Conservation (phyloP, 2,113 vertebrate genomes). For the Apaloderma vittatum region DNA sequence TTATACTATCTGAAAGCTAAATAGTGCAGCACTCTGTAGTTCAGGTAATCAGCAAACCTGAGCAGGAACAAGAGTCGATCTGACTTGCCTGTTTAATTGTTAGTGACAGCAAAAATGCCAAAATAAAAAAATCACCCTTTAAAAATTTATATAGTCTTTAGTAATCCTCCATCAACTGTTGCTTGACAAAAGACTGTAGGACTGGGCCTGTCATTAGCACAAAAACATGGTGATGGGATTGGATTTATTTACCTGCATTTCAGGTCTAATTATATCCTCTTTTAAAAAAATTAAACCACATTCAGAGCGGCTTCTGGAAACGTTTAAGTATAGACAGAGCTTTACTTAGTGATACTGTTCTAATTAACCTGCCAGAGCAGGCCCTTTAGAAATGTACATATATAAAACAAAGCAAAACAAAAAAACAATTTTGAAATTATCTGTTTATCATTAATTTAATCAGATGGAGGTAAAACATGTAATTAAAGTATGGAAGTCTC, state of each 20-base stretch:
- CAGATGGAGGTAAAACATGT: not conserved
- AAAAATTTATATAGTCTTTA: not conserved
- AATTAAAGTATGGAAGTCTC: not conserved
- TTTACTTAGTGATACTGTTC: not conserved
- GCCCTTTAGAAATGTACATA: not conserved
- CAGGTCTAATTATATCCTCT: not conserved
- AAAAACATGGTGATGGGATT: not conserved
- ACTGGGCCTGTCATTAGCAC: not conserved
- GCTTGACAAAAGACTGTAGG: not conserved
- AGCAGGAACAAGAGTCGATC: not conserved
- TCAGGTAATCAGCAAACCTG: not conserved
- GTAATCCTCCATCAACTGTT: not conserved
- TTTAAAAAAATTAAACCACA: not conserved
- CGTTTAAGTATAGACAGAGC: not conserved
- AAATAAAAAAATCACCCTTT: not conserved
- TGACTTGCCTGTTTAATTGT: not conserved
- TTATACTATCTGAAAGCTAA: not conserved
- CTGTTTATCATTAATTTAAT: constrained; percentile 9
- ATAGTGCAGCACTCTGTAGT: not conserved
- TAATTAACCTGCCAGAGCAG: constrained; percentile 5
- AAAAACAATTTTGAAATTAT: not conserved
- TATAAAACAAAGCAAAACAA: constrained; percentile 19
- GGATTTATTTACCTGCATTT: constrained; percentile 8
- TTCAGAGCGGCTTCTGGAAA: not conserved
- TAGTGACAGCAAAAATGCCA: not conserved